Percentiles rank a stretch among this genome's conserved stretches.
These are phyloP conservation scores for Cyphomyrus plagiostoma DNA, from an alignment of 2,113 vertebrate species.

Conservation along the genomic window DNA sequence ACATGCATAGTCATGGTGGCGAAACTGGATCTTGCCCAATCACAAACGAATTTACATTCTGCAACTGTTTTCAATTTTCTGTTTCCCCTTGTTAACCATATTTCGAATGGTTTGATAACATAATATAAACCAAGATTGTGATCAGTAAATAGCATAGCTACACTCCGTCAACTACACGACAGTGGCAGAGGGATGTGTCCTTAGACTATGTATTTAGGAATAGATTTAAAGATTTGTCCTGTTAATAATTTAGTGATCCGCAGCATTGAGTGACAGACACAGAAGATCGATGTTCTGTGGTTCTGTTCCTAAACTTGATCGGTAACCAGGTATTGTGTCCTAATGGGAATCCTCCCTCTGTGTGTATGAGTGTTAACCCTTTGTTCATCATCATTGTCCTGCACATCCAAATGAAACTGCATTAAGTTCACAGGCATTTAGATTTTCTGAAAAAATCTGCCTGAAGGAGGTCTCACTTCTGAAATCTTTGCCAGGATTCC, in stretches of 20 bases:
- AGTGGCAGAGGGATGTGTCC: neutral
- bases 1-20: neutral
- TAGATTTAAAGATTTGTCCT: neutral
- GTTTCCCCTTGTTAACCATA: neutral
- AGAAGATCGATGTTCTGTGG: neutral
- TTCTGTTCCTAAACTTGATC: neutral
- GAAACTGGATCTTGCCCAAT: neutral
- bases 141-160: neutral
- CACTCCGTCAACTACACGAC: neutral
- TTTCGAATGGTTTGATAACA: neutral
- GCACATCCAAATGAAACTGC: neutral
- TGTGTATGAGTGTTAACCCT: neutral
- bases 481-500: neutral
- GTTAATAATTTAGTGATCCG: conserved; percentile 1
- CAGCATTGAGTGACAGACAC: neutral
- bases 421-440: neutral
- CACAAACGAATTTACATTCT: neutral
- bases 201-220: neutral
- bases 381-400: neutral
- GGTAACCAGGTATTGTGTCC: neutral
- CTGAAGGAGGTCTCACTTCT: neutral
- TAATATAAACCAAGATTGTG: neutral
- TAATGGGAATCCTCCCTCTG: neutral
- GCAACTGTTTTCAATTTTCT: neutral
- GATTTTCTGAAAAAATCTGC: neutral